Base-by-base conservation (phyloP, 2,113 vertebrate genomes). In the Ptilonorhynchus violaceus region DNA sequence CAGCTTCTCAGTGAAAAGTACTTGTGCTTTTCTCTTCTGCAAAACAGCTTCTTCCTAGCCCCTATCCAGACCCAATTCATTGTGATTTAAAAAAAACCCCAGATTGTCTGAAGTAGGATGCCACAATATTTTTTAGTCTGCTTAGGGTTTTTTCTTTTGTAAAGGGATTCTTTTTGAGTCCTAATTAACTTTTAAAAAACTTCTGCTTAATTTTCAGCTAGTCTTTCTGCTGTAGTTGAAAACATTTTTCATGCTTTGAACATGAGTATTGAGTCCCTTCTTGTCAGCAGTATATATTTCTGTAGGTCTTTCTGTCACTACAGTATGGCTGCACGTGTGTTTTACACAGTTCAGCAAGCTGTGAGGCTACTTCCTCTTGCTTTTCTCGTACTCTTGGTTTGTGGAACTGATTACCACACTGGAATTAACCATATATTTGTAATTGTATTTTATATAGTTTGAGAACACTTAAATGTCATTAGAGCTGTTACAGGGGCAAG, bases 331-430 rank as follows among this genome's bases (percentile, higher is more conserved):
- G n/a, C 53, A 44, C 73, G 27, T 93, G 90, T 79, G 75, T 75
- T 80, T 95, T 94, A 79, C 31, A 82, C n/a, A 85, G 63, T 93
- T 79, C 64, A 95, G 70, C 74, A 93, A 79, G 60, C 76, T 88
- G 67, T 85, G 75, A 85, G 78, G 74, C 76, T 93, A 49, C 76
- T 90, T 92, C 60, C 82, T 52, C 20, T 68, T 77, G 44, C 60
- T 92, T 81, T 93, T 80, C 73, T 67, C 52, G 64, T 56, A 35
- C 56, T 83, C 66, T 70, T 81, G 68, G 42, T 95, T 85, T 93
- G 74, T 92, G 85, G 56, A 77, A 87, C 56, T 86, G 72, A 84
- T 93, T 94, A 89, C 60, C 47, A 88, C 47, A 46, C 47, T 95
- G 79, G 33, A 42, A 52, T 89, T 81, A 90, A 84, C 75, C 28